These are phyloP conservation scores for Spatulosminthurus flaviceps DNA, from an alignment of 2,888 invertebrate genomes.

Conservation along the genomic window DNA sequence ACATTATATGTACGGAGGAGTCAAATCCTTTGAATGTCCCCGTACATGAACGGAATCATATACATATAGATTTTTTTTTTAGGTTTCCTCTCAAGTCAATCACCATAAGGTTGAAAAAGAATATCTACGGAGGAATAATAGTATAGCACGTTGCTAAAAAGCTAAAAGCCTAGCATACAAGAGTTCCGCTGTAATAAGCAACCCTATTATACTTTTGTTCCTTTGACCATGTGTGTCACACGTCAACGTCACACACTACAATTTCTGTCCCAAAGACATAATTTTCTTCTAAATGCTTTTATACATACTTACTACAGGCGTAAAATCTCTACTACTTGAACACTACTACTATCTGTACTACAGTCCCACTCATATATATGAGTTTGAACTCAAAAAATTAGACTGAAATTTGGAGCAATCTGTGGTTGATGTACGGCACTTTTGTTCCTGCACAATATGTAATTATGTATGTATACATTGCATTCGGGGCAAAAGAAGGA, in stretches of 20 bases:
- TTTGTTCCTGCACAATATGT: background rate
- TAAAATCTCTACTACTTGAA: background rate
- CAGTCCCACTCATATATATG: too few relatives aligned
- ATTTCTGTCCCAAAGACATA: constrained; percentile 20
- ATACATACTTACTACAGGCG: background rate
- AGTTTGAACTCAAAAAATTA: constrained; percentile 12
- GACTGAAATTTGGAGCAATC: background rate
- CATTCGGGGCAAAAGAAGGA: background rate
- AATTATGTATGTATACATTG: background rate
- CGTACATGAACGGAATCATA: background rate
- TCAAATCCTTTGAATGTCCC: background rate
- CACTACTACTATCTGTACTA: too few relatives aligned
- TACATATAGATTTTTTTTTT: background rate
- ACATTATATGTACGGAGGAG: background rate
- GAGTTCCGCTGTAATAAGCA: constrained; percentile 18
- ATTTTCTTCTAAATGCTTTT: constrained; percentile 24
- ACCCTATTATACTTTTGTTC: constrained; percentile 9
- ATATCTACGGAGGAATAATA: too few relatives aligned
- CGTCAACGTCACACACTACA: background rate
- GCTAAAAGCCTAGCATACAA: background rate
- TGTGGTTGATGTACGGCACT: too few relatives aligned
- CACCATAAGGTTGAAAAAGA: background rate
- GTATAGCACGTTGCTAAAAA: too few relatives aligned
- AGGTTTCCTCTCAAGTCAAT: background rate
- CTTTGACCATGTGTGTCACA: constrained; percentile 22